A percentile compares a stretch with the other conserved stretches of the same genome.
phyloP scores from a whole-genome alignment of 2,113 vertebrate genomes.

The Seriola quinqueradiata region DNA sequence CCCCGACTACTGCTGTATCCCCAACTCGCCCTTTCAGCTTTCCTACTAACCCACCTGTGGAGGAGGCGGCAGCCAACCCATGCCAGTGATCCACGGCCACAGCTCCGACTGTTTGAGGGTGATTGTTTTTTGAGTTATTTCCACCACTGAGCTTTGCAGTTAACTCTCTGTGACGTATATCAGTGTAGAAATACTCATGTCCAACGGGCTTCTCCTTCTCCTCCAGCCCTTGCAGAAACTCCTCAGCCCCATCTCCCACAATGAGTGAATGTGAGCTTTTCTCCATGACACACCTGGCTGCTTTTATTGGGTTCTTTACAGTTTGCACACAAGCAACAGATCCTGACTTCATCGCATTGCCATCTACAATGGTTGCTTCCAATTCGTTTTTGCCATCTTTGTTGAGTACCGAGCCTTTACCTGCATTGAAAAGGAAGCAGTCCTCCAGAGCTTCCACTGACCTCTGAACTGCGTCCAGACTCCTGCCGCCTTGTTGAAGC shows the following conservation, averaged over 20 bases:
- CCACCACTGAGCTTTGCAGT: conserved; percentile 54
- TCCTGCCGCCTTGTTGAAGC: conserved; percentile 78
- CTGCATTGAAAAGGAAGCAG: conserved; percentile 87
- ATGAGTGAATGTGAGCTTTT: conserved; percentile 82
- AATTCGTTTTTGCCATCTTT: conserved; percentile 83
- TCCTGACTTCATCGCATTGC: conserved; percentile 75
- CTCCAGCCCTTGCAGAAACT: conserved; percentile 74
- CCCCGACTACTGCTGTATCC: conserved; percentile 86
- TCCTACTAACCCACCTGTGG: conserved; percentile 85
- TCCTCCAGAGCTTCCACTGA: conserved; percentile 85
- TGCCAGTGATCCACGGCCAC: conserved; percentile 80
- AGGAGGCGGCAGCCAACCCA: conserved; percentile 83
- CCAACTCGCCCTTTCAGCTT: conserved; percentile 85
- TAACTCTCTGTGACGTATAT: conserved; percentile 79
- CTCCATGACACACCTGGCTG: conserved; percentile 85
- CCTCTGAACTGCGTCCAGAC: conserved; percentile 84
- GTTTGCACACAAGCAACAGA: conserved; percentile 83
- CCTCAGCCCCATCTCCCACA: conserved; percentile 83
- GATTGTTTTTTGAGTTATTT: conserved; percentile 74
- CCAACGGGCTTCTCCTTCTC: conserved; percentile 68
- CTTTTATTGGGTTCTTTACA: conserved; percentile 85
- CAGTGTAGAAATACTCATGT: conserved; percentile 83
- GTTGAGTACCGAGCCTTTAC: conserved; percentile 86
- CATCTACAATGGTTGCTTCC: conserved; percentile 85
- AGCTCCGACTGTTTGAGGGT: conserved; percentile 87